phyloP scores from a whole-genome alignment of 2,888 invertebrate genomes.

The Pterobdella sp. region DNA sequence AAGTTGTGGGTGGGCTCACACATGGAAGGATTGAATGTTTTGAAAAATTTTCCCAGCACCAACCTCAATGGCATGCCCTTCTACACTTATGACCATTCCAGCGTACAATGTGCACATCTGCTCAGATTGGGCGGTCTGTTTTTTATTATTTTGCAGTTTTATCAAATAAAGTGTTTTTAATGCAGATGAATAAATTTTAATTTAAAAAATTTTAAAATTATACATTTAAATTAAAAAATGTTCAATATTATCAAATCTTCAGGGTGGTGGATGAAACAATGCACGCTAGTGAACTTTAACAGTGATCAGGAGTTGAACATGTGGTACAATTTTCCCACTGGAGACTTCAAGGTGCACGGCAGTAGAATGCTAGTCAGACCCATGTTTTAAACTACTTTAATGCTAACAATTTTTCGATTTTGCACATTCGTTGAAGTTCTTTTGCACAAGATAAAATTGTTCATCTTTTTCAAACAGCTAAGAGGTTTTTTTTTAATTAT shows the following conservation, averaged over 20 bases:
- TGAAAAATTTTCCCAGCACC: not conserved
- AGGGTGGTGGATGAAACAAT: conserved; percentile 2
- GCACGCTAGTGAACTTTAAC: not conserved
- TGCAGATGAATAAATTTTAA: too few species aligned
- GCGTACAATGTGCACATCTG: not conserved
- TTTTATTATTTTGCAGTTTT: too few species aligned
- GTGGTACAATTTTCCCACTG: not conserved
- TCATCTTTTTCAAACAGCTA: too few species aligned
- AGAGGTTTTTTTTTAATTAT: too few species aligned
- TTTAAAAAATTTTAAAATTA: too few species aligned
- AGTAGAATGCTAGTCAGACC: not conserved
- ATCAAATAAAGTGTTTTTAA: too few species aligned
- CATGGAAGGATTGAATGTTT: not conserved
- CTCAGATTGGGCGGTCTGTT: not conserved
- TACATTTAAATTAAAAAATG: too few species aligned
- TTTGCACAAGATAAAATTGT: too few species aligned
- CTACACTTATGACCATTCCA: not conserved
- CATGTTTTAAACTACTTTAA: not conserved
- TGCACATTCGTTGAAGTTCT: too few species aligned
- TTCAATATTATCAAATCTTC: too few species aligned
- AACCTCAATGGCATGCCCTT: not conserved
- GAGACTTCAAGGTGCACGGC: not conserved
- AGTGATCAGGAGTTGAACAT: not conserved
- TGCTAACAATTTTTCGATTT: too few species aligned
- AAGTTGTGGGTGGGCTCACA: not conserved